These are phyloP conservation scores for Dermatemys mawii DNA, from an alignment of 2,113 vertebrate genomes.

Conservation along the genomic window DNA sequence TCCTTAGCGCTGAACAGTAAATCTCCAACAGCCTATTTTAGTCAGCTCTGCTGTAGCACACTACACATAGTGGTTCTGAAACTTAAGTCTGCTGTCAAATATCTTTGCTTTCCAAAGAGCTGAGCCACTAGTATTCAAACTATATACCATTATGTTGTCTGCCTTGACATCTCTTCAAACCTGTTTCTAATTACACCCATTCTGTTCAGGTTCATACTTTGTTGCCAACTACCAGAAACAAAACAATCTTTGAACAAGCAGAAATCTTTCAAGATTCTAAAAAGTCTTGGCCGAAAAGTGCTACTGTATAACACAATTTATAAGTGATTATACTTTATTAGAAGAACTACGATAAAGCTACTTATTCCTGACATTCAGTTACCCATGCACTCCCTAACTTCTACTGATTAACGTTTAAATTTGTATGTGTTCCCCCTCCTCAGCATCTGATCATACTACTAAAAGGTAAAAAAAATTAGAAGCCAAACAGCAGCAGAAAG, in stretches of 20 bases:
- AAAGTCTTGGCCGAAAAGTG: neutral
- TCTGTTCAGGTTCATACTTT: neutral
- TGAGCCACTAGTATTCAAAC: neutral
- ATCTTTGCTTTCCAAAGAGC: neutral
- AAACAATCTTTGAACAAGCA: neutral
- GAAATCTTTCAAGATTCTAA: neutral
- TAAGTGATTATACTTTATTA: neutral
- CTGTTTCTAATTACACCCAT: neutral
- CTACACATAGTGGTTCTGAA: fast-evolving
- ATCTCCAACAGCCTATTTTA: neutral
- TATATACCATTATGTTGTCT: neutral
- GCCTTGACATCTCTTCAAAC: neutral
- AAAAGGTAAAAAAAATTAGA: neutral
- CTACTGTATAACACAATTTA: neutral
- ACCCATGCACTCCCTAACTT: neutral
- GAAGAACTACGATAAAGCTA: conserved; percentile 24
- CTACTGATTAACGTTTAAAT: neutral
- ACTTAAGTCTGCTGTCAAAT: neutral
- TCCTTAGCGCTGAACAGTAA: neutral
- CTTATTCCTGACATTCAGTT: conserved; percentile 17
- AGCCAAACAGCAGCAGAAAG: neutral
- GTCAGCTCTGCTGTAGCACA: fast-evolving
- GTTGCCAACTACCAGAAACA: neutral
- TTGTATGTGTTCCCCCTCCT: conserved; percentile 13
- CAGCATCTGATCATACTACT: neutral